Evolutionary conservation across 2,113 vertebrate species (phyloP).

Genomic region (Ceyx melanurus): DNA sequence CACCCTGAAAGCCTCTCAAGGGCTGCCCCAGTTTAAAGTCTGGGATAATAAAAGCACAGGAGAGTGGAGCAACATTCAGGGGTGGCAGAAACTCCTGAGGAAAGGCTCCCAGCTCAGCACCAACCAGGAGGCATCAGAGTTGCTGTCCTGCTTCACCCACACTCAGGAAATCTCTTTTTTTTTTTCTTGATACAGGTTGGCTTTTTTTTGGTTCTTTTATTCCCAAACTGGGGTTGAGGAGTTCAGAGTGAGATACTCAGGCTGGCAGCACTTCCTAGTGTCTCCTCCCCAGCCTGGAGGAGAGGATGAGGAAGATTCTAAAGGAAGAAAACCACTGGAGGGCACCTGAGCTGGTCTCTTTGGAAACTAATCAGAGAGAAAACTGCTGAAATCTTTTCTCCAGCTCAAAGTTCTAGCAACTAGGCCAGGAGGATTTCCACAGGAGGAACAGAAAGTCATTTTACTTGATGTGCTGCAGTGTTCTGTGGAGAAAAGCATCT

Average conservation of each 20-base stretch:
- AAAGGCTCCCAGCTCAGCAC: not conserved
- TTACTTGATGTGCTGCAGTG: not conserved
- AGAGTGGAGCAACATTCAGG: not conserved
- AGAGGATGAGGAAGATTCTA: not conserved
- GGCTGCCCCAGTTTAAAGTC: not conserved
- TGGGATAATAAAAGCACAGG: not conserved
- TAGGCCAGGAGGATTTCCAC: not conserved
- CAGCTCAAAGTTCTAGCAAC: not conserved
- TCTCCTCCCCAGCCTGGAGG: not conserved
- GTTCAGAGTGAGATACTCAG: not conserved
- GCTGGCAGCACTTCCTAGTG: not conserved
- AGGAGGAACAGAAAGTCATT: not conserved
- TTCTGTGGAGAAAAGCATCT: not conserved
- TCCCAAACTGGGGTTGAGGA: accelerated
- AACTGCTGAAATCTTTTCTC: not conserved
- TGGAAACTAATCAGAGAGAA: not conserved
- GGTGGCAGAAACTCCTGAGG: not conserved
- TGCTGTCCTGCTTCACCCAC: not conserved
- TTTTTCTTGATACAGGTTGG: not conserved
- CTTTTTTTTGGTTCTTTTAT: not conserved
- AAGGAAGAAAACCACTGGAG: not conserved
- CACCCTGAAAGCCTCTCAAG: not conserved
- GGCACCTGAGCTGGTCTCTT: not conserved
- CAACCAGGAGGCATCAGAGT: not conserved
- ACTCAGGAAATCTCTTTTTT: not conserved